Evolutionary conservation across 2,888 invertebrate species (phyloP).

Genomic region (Liopterus haemorrhoidalis): DNA sequence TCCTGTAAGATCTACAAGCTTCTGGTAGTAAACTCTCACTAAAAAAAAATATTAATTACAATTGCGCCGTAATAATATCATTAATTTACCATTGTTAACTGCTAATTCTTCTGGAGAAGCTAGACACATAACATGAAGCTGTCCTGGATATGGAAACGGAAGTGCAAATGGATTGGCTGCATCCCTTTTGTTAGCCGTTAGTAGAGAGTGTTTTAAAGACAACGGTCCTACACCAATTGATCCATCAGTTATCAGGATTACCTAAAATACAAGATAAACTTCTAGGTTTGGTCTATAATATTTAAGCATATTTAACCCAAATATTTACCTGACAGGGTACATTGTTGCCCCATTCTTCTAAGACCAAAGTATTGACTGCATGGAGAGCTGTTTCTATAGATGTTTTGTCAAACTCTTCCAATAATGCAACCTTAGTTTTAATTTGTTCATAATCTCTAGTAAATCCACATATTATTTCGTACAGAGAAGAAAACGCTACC

Average conservation of each 20-base stretch:
- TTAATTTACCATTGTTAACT: too few species aligned
- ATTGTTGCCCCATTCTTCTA: constrained; percentile 85
- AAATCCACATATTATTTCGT: constrained; percentile 69
- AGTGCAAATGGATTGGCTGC: constrained; percentile 57
- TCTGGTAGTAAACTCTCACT: constrained; percentile 70
- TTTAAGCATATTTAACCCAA: neutral
- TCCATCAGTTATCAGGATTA: constrained; percentile 71
- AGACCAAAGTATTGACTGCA: constrained; percentile 71
- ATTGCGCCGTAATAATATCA: too few species aligned
- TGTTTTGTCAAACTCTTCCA: constrained; percentile 83
- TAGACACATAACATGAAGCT: constrained; percentile 69
- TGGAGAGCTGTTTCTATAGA: constrained; percentile 73
- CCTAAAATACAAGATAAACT: constrained; percentile 42
- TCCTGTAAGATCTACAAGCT: constrained; percentile 70
- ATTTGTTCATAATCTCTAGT: constrained; percentile 83
- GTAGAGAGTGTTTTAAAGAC: constrained; percentile 56
- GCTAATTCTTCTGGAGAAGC: constrained; percentile 60
- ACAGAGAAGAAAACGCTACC: constrained; percentile 46
- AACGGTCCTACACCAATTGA: constrained; percentile 61
- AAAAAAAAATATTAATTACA: constrained; percentile 51
- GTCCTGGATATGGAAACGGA: constrained; percentile 74
- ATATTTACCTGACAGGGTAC: constrained; percentile 71
- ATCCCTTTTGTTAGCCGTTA: constrained; percentile 46
- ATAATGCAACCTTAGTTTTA: constrained; percentile 64
- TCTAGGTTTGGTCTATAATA: constrained; percentile 3